phyloP scores from a whole-genome alignment of 2,797 vertebrate species.

The Neostethus bicornis region DNA sequence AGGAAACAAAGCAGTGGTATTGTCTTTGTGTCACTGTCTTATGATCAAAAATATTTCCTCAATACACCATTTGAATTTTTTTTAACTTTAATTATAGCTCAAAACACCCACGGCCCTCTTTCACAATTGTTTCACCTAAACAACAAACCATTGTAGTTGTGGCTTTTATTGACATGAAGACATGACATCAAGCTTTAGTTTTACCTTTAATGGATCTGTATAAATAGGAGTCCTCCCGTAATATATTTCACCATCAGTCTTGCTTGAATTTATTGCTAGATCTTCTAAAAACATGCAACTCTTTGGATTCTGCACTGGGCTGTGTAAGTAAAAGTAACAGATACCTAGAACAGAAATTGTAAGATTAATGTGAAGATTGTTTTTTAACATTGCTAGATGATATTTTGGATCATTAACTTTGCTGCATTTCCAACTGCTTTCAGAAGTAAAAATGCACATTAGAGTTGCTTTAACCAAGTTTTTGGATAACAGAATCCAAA shows the following conservation, averaged over 20 bases:
- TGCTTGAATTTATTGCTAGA: not conserved
- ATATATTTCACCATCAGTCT: not conserved
- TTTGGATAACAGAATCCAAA: not conserved
- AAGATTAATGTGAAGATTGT: too few species aligned
- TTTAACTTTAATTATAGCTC: not conserved
- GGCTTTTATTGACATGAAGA: not conserved
- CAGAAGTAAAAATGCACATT: too few species aligned
- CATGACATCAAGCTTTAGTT: not conserved
- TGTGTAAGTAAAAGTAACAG: slow-evolving; percentile 36
- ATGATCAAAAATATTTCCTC: not conserved
- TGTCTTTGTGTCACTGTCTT: not conserved
- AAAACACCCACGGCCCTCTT: not conserved
- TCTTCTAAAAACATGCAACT: slow-evolving; percentile 25
- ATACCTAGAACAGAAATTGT: too few species aligned
- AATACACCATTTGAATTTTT: not conserved
- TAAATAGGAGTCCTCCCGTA: not conserved
- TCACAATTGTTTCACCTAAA: not conserved
- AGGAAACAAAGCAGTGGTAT: not conserved
- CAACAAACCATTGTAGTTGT: not conserved
- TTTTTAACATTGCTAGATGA: too few species aligned
- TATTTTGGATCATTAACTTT: too few species aligned
- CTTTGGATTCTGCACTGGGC: slow-evolving; percentile 8
- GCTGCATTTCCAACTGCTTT: too few species aligned
- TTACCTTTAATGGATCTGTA: not conserved
- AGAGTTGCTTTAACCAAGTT: too few species aligned